These are phyloP conservation scores for Saccostrea glomerata DNA, from an alignment of 1,140 invertebrate species.

Conservation along the genomic window DNA sequence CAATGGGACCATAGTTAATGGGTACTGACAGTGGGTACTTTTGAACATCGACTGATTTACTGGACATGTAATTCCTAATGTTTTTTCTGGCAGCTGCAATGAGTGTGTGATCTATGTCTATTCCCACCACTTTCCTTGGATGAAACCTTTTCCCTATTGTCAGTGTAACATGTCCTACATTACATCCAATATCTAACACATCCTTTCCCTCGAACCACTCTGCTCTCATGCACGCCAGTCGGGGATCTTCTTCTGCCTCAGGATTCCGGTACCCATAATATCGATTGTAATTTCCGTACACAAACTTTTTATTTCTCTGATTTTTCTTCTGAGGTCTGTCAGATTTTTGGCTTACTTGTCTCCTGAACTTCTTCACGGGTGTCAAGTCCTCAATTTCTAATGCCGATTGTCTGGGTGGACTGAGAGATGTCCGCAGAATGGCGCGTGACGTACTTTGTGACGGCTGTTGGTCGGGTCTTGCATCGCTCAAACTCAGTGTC, in stretches of 20 bases:
- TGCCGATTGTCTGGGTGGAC: constrained; percentile 52
- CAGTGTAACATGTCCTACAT: constrained; percentile 95
- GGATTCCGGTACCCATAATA: constrained; percentile 97
- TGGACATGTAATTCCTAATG: constrained; percentile 87
- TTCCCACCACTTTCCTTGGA: constrained; percentile 92
- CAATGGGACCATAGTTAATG: constrained; percentile 89
- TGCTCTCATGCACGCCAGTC: constrained; percentile 89
- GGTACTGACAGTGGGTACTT: constrained; percentile 89
- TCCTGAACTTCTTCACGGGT: constrained; percentile 56
- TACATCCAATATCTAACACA: constrained; percentile 98
- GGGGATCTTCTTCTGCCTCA: constrained; percentile 88
- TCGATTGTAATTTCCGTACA: constrained; percentile 97
- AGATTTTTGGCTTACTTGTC: constrained; percentile 53
- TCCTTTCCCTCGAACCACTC: constrained; percentile 94
- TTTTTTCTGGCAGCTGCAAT: constrained; percentile 91
- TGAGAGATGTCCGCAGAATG: constrained; percentile 58
- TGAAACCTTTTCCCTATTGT: constrained; percentile 89
- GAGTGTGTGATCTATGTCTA: constrained; percentile 96
- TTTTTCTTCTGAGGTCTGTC: constrained; percentile 36
- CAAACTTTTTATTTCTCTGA: constrained; percentile 82
- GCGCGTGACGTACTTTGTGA: constrained; percentile 66
- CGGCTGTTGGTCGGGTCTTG: constrained; percentile 54
- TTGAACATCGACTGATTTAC: constrained; percentile 62
- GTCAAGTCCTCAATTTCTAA: constrained; percentile 53
- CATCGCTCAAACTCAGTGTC: constrained; percentile 63